Evolutionary conservation across 2,113 vertebrate species (phyloP), one percentile per base, ranked within the genome.

Genomic region (Martes martes): DNA sequence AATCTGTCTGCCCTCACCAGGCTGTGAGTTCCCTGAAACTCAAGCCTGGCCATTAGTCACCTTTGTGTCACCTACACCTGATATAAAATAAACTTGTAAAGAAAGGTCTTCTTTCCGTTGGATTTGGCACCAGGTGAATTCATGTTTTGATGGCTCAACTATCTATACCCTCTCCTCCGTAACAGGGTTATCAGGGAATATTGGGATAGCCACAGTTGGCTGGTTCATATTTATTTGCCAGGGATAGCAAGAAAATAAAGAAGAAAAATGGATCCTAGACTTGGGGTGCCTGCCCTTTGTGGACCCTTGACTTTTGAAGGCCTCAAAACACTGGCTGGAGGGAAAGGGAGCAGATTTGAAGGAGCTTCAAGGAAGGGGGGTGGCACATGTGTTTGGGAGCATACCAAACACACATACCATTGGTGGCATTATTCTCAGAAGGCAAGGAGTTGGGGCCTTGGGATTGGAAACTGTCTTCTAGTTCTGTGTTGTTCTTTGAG

Each of bases 281-380:
- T 78, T 76, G 23, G 0, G 1, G 50, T 76, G 67, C 4, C 31
- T 94, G 15, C 11, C 4, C 0, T 79, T 52, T 26, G 33, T 61
- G 36, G 84, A 26, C 24, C 2, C 18, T 86, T 1, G 5, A 50
- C 31, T 39, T 76, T 36, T 79, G 47, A 42, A 24, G 47, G 47
- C 28, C 16, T 47, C 50, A 18, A 79, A 45, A 57, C 11, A n/a
- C 42, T 88, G 45, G 2, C 24, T 2, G 52, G 31, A 95, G 31
- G 67, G 23, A 90, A 81, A 71, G 2, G 8, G 45, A 15, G 7
- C 84, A 86, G n/a, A 55, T 3, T 16, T n/a, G 13, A 94, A 23
- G 42, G 36, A 18, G 3, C 4, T 31, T 19, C 11, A 6, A 26
- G 67, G 36, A 19, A 15, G 31, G 7, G 7, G 7, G 2, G 2